phyloP scores from a whole-genome alignment of 2,113 vertebrate species.

The Bubalus kerabau region DNA sequence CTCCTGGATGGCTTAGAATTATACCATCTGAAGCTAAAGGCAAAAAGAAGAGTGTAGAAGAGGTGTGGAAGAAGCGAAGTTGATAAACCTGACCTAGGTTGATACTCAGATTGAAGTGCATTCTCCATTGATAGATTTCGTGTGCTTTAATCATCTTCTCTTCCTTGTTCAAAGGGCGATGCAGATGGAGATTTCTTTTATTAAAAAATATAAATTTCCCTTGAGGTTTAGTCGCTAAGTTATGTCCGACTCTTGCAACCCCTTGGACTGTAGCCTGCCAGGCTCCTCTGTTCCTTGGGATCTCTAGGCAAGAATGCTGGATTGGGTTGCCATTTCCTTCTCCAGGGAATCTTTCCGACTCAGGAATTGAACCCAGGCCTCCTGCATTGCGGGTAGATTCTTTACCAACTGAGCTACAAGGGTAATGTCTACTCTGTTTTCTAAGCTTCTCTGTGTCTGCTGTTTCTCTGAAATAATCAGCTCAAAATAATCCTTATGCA shows the following conservation, averaged over 20 bases:
- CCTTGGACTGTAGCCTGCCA: background rate
- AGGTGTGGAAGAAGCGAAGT: background rate
- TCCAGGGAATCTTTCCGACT: background rate
- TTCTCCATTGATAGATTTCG: background rate
- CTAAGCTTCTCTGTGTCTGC: background rate
- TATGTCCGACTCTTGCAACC: background rate
- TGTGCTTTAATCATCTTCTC: background rate
- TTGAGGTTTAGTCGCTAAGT: background rate
- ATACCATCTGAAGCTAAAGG: background rate
- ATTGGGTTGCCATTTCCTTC: background rate
- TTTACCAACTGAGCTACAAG: background rate
- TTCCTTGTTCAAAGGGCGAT: no score
- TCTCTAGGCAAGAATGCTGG: background rate
- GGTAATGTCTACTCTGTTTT: background rate
- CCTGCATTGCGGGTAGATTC: background rate
- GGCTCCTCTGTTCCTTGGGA: background rate
- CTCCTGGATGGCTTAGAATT: background rate
- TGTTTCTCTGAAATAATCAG: background rate
- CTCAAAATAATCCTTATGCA: background rate
- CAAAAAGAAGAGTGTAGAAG: background rate
- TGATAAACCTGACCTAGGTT: background rate
- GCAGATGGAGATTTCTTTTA: background rate
- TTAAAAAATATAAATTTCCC: background rate
- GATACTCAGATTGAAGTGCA: background rate
- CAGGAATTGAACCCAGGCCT: background rate